These are phyloP conservation scores for Podiceps cristatus DNA, from an alignment of 2,113 vertebrate genomes.

Conservation along the genomic window DNA sequence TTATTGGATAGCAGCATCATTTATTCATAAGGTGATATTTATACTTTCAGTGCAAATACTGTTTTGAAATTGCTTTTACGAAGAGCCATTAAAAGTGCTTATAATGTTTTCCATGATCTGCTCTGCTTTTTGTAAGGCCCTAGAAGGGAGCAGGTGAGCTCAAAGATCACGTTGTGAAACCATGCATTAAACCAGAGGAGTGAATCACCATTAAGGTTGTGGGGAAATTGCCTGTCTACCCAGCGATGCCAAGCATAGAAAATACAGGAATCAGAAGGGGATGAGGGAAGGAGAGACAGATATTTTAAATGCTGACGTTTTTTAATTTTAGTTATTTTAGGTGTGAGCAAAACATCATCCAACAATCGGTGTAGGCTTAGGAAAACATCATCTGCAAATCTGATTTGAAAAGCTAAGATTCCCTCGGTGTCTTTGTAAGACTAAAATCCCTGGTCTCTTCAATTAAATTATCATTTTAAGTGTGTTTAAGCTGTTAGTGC, in stretches of 20 bases:
- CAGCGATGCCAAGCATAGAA: not conserved
- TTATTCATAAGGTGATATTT: slow-evolving; percentile 19
- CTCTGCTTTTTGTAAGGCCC: not conserved
- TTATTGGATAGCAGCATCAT: not conserved
- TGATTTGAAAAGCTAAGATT: not conserved
- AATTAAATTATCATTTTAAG: slow-evolving; percentile 39
- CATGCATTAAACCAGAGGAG: not conserved
- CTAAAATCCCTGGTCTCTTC: not conserved
- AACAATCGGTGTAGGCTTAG: not conserved
- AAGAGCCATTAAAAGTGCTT: not conserved
- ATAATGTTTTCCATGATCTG: not conserved
- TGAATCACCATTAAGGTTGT: not conserved
- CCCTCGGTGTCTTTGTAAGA: not conserved
- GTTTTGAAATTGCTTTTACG: not conserved
- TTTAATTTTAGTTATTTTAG: not conserved
- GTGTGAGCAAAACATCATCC: not conserved
- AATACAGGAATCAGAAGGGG: not conserved
- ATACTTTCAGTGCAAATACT: not conserved
- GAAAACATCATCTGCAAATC: not conserved
- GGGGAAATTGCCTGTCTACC: not conserved
- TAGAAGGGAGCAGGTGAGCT: not conserved
- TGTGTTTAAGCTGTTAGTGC: slow-evolving; percentile 24
- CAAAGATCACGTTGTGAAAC: not conserved
- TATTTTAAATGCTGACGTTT: not conserved
- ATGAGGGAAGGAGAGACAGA: not conserved